A percentile compares a stretch with the other conserved stretches of the same genome.
These are phyloP conservation scores for Myoxocephalus aenaeus DNA, from an alignment of 2,797 vertebrate species.

Conservation along the genomic window DNA sequence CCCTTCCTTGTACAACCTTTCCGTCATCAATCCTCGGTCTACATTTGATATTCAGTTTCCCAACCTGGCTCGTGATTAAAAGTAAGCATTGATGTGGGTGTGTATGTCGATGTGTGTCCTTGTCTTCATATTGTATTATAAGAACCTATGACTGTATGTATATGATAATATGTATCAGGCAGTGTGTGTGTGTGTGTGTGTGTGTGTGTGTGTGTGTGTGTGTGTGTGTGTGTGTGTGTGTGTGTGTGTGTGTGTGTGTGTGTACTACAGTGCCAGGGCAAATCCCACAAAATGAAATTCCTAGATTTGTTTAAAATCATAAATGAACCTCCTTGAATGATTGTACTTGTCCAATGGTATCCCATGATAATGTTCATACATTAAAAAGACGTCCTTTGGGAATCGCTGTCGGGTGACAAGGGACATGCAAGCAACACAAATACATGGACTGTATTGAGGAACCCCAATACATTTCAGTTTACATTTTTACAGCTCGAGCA, in stretches of 20 bases:
- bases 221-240: not conserved
- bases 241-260: too few species aligned
- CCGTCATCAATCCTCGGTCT: constrained; percentile 15
- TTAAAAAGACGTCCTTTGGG: too few species aligned
- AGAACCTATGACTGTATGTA: constrained; percentile 16
- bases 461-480: too few species aligned
- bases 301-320: not conserved
- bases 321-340: too few species aligned
- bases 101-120: not conserved
- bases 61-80: constrained; percentile 20
- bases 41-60: constrained; percentile 11
- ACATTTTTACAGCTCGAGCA: too few species aligned
- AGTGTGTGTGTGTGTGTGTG: constrained; percentile 10
- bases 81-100: not conserved
- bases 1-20: constrained; percentile 22
- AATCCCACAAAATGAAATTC: constrained; percentile 6
- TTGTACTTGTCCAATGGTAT: not conserved
- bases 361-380: too few species aligned
- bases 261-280: not conserved
- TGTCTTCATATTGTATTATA: not conserved
- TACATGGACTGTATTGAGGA: too few species aligned
- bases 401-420: too few species aligned
- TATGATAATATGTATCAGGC: constrained; percentile 11
- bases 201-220: not conserved
- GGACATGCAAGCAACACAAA: too few species aligned